These are phyloP conservation scores for Pteropus rufus DNA, from an alignment of 2,797 vertebrate genomes.

Conservation along the genomic window DNA sequence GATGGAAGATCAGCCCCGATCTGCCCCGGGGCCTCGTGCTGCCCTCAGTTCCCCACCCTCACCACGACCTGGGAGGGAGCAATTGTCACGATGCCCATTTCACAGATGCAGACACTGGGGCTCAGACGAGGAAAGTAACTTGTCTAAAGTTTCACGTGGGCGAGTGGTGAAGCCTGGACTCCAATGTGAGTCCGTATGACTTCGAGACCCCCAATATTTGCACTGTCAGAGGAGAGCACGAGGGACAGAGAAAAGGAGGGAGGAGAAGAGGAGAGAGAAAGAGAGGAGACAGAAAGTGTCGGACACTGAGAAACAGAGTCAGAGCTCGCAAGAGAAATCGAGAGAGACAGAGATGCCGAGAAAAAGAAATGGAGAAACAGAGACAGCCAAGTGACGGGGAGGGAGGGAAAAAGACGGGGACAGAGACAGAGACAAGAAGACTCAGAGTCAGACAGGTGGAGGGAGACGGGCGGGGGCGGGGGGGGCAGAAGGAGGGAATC, in stretches of 20 bases:
- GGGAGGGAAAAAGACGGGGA: background rate
- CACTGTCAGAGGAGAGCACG: background rate
- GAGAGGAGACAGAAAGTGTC: background rate
- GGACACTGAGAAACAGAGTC: background rate
- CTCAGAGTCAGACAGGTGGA: background rate
- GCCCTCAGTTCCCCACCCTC: background rate
- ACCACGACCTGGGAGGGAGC: background rate
- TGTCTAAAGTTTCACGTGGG: background rate
- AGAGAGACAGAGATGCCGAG: background rate
- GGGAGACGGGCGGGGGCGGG: background rate
- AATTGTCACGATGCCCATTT: conserved; percentile 16
- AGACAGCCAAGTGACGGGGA: background rate
- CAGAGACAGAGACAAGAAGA: background rate
- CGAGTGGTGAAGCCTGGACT: background rate
- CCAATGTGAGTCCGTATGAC: background rate
- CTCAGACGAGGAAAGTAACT: background rate
- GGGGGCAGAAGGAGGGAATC: too few relatives aligned
- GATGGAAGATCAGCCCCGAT: background rate
- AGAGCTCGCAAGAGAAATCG: background rate
- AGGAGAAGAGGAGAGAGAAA: background rate
- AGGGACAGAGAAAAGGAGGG: background rate
- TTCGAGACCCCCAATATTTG: background rate
- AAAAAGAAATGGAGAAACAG: background rate
- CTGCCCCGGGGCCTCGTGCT: background rate
- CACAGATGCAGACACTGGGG: conserved; percentile 61